Evolutionary conservation across 2,888 invertebrate genomes (phyloP).

Genomic region (Drosophila quinaria): DNA sequence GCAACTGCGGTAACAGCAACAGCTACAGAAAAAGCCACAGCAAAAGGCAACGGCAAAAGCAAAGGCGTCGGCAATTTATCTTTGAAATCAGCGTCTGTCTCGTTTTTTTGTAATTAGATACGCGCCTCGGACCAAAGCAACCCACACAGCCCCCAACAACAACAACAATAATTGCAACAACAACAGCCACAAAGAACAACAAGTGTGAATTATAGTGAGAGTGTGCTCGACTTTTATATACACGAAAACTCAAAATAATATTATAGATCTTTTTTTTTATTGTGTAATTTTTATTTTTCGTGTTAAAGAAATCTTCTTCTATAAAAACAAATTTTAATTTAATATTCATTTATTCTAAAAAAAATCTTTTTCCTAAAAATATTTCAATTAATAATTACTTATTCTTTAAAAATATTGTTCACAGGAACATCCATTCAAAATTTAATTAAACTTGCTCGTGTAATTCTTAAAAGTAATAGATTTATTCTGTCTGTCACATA

Average conservation of each 20-base stretch:
- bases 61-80: conserved; percentile 76
- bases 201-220: neutral
- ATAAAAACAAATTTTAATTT: too few species aligned
- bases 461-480: too few species aligned
- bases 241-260: too few species aligned
- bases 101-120: conserved; percentile 76
- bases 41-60: conserved; percentile 6
- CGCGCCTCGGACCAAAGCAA: conserved; percentile 60
- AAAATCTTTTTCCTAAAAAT: too few species aligned
- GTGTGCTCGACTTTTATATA: neutral
- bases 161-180: conserved; percentile 25
- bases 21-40: conserved; percentile 5
- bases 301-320: too few species aligned
- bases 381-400: too few species aligned
- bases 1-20: conserved; percentile 4
- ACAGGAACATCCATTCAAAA: too few species aligned
- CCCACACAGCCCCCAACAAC: conserved; percentile 64
- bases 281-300: too few species aligned
- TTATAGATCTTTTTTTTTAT: too few species aligned
- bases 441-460: too few species aligned
- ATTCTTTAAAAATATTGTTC: too few species aligned
- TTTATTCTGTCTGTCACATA: neutral
- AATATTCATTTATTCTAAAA: too few species aligned
- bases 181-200: conserved; percentile 24
- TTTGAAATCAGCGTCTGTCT: conserved; percentile 80